These are phyloP conservation scores for Centropus unirufus DNA, from an alignment of 2,113 vertebrate genomes.

Conservation along the genomic window DNA sequence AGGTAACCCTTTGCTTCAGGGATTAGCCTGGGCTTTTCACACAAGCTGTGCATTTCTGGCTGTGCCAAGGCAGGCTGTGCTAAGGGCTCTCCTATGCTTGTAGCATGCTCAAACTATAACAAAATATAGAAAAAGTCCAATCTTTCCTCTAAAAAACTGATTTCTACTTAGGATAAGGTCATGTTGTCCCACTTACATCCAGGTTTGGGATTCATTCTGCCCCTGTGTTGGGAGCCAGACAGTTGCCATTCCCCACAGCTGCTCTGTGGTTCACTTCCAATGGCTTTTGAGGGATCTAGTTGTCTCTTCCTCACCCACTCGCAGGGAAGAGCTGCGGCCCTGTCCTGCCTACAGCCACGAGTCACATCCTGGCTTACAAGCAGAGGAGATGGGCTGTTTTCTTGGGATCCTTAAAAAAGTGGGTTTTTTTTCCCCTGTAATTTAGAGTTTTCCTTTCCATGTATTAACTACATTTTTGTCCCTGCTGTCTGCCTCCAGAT, in stretches of 20 bases:
- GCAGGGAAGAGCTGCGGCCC: background rate
- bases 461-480: background rate
- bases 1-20: background rate
- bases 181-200: too few relatives aligned
- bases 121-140: background rate
- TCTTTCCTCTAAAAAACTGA: background rate
- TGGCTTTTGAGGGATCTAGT: background rate
- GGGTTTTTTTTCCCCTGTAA: rapidly evolving
- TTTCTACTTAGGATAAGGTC: background rate
- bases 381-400: background rate
- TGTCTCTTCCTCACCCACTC: background rate
- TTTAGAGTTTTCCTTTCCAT: background rate
- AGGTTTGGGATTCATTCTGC: background rate
- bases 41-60: background rate
- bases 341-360: background rate
- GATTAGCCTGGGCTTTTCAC: background rate
- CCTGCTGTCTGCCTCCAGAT: background rate
- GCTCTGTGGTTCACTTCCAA: background rate
- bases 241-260: rapidly evolving
- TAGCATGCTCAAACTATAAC: rapidly evolving
- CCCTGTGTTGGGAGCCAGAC: background rate
- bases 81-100: background rate
- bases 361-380: background rate
- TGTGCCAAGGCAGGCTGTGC: background rate
- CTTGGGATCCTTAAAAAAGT: background rate